Base-by-base conservation (phyloP, 2,113 vertebrate species). In the Ornithorhynchus anatinus region DNA sequence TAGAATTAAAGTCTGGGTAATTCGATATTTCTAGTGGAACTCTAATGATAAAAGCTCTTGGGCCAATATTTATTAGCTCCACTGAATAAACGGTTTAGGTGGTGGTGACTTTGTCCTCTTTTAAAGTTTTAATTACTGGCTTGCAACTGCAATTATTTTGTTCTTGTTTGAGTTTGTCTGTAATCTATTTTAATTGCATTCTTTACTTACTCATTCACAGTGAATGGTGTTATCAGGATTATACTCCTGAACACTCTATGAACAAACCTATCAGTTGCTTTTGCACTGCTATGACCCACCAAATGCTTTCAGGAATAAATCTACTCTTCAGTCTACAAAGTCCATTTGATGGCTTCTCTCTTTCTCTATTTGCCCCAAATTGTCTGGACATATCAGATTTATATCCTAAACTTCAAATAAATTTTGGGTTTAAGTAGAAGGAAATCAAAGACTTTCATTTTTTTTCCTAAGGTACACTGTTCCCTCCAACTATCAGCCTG, bases 171-270 rank as follows among this genome's bases (percentile, higher is more conserved):
- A 68, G 72, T 80, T 73, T 70, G 82, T 75, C 72, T 84, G 69
- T 81, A 88, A 85, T 82, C 80, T 75, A 59, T 51, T 85, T 72
- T 84, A 81, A 87, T 85, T 80, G 88, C 38, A 87, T 77, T 71
- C 75, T 84, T 90, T 76, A 69, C 67, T 75, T 71, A 57, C 53
- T 84, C 78, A 79, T 82, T 48, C 67, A 6, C 52, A 66, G 48
- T 16, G 29, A 74, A 69, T 50, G 31, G 14, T 25, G 16, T 59
- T 36, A 80, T 78, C 76, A 87, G 78, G 75, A 73, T 74, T 59
- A 81, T 38, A 74, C 47, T 45, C 72, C 63, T 27, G 59, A 84
- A 64, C 59, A 64, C 50, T 71, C 60, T 66, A 37, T 75, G 57
- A 72, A 72, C 68, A 81, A 82, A 72, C 57, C 64, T 77, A 72